phyloP scores from a whole-genome alignment of 2,888 invertebrate genomes.

The Carcina quercana region DNA sequence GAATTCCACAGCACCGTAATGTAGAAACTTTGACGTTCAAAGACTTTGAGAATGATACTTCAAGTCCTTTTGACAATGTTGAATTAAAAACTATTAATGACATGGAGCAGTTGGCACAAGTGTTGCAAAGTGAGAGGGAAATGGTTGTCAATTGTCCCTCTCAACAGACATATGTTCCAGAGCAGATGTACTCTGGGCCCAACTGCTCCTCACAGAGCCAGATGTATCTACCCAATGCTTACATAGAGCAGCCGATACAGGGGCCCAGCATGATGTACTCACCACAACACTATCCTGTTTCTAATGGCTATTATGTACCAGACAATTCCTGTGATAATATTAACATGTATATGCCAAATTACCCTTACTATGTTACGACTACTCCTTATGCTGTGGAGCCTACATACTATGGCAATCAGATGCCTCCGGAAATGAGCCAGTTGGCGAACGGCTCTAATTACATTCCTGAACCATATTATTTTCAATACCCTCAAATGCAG shows the following conservation, averaged over 20 bases:
- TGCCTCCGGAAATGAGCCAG: conserved; percentile 33
- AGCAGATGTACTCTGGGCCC: conserved; percentile 36
- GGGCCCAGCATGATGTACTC: conserved; percentile 44
- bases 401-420: conserved; percentile 36
- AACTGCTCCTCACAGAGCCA: conserved; percentile 55
- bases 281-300: conserved; percentile 45
- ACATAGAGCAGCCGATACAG: conserved; percentile 47
- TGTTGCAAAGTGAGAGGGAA: conserved; percentile 68
- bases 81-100: conserved; percentile 95
- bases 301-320: conserved; percentile 53
- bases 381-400: conserved; percentile 37
- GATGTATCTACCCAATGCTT: conserved; percentile 53
- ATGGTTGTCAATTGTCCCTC: conserved; percentile 39
- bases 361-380: conserved; percentile 53
- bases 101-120: conserved; percentile 91
- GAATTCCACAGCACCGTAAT: conserved; percentile 43
- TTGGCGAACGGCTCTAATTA: conserved; percentile 39
- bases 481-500: conserved; percentile 43
- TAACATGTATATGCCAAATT: conserved; percentile 53
- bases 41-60: conserved; percentile 94
- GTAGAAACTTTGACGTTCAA: conserved; percentile 71
- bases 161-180: conserved; percentile 28
- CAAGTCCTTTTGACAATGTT: conserved; percentile 95
- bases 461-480: conserved; percentile 58
- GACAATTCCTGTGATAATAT: conserved; percentile 38